These are phyloP conservation scores for Diarsia dahlii DNA, from an alignment of 2,888 invertebrate species.

Conservation along the genomic window DNA sequence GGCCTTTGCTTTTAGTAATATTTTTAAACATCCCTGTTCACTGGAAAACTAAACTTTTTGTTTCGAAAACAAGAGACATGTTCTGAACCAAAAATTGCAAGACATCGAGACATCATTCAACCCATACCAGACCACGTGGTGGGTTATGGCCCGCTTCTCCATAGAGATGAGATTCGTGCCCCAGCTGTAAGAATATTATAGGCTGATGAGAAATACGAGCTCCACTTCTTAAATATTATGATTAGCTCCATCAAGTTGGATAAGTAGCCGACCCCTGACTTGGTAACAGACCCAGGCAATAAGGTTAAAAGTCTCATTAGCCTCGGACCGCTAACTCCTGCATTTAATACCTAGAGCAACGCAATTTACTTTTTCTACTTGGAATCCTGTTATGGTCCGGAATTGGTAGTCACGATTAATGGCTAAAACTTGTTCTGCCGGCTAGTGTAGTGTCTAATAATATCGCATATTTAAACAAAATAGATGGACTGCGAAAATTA, in stretches of 20 bases:
- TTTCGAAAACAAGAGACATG: background rate
- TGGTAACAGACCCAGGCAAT: constrained; percentile 14
- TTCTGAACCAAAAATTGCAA: background rate
- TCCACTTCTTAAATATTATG: constrained; percentile 4
- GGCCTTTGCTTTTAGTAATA: background rate
- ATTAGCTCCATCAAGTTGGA: background rate
- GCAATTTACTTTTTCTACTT: constrained; percentile 49
- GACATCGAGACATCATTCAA: too few relatives aligned
- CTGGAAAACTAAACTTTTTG: background rate
- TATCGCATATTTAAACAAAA: background rate
- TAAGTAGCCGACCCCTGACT: background rate
- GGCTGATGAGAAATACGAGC: background rate
- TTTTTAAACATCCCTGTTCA: background rate
- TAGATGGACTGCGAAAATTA: background rate
- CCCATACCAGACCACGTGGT: too few relatives aligned
- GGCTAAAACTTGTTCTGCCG: constrained; percentile 18
- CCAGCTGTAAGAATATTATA: background rate
- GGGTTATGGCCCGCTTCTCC: background rate
- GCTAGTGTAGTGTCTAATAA: background rate
- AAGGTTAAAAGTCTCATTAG: constrained; percentile 49
- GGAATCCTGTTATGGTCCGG: constrained; percentile 32
- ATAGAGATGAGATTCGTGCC: background rate
- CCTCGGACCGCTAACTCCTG: constrained; percentile 42
- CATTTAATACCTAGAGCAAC: constrained; percentile 41
- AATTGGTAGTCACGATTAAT: constrained; percentile 40